Percentiles rank a stretch among this genome's conserved stretches.
phyloP scores from a whole-genome alignment of 2,888 invertebrate species.

The Pecten maximus region DNA sequence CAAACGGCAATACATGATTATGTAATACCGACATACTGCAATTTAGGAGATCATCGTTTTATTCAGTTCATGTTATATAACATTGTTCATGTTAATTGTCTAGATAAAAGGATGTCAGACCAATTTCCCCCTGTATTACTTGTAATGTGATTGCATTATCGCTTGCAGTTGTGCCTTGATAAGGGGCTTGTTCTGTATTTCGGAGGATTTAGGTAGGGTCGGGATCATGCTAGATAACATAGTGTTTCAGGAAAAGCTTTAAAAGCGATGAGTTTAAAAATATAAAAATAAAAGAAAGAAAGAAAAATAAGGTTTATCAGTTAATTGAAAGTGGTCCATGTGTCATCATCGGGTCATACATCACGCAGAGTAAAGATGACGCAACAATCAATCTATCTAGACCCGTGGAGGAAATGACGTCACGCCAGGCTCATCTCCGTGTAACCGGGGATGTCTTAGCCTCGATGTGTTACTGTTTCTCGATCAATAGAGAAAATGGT shows the following conservation, averaged over 20 bases:
- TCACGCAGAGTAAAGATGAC: not conserved
- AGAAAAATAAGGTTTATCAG: not conserved
- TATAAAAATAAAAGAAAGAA: not conserved
- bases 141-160: too few relatives aligned
- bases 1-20: too few relatives aligned
- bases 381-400: not conserved
- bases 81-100: too few relatives aligned
- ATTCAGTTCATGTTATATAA: too few relatives aligned
- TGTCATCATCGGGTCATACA: not conserved
- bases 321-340: not conserved
- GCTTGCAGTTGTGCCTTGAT: too few relatives aligned
- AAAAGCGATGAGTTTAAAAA: too few relatives aligned
- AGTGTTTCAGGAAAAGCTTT: not conserved
- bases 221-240: too few relatives aligned
- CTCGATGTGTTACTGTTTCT: not conserved
- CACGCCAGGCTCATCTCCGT: not conserved
- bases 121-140: too few relatives aligned
- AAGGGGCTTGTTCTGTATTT: too few relatives aligned
- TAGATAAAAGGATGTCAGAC: too few relatives aligned
- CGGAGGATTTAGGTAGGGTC: not conserved
- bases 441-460: not conserved
- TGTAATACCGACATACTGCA: too few relatives aligned
- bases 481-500: slow-evolving; percentile 22
- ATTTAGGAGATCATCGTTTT: too few relatives aligned
- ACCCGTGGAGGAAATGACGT: not conserved